These are phyloP conservation scores for Drosophila mojavensis DNA, from an alignment of 1,140 invertebrate genomes.

Conservation along the genomic window DNA sequence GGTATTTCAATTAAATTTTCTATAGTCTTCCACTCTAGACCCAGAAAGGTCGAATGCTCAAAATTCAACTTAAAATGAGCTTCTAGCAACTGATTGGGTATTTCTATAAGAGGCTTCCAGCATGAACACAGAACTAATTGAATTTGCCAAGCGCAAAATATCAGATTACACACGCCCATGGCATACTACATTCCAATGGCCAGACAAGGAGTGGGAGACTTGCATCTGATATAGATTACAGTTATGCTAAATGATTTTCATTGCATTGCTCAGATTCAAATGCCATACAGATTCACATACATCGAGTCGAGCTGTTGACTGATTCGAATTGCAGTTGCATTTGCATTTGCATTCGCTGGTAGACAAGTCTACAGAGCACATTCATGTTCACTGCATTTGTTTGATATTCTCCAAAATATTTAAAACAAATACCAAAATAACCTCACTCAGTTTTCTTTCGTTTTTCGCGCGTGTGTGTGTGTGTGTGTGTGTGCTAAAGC, in stretches of 20 bases:
- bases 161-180: background rate
- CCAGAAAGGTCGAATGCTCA: too few species aligned
- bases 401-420: conserved; percentile 8
- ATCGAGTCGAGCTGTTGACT: background rate
- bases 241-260: background rate
- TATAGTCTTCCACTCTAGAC: too few species aligned
- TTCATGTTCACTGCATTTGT: conserved; percentile 1
- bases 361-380: conserved; percentile 10
- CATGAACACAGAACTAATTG: background rate
- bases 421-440: background rate
- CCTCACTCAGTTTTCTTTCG: too few species aligned
- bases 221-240: background rate
- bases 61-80: too few species aligned
- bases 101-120: background rate
- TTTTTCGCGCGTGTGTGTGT: conserved; percentile 7
- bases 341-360: background rate
- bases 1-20: too few species aligned
- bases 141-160: background rate
- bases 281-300: background rate
- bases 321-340: conserved; percentile 5
- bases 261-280: background rate
- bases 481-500: conserved; percentile 27
- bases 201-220: background rate
- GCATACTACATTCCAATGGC: background rate
- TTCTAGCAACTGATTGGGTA: too few species aligned